phyloP scores from a whole-genome alignment of 2,797 vertebrate genomes.

The Myiothlypis coronata region DNA sequence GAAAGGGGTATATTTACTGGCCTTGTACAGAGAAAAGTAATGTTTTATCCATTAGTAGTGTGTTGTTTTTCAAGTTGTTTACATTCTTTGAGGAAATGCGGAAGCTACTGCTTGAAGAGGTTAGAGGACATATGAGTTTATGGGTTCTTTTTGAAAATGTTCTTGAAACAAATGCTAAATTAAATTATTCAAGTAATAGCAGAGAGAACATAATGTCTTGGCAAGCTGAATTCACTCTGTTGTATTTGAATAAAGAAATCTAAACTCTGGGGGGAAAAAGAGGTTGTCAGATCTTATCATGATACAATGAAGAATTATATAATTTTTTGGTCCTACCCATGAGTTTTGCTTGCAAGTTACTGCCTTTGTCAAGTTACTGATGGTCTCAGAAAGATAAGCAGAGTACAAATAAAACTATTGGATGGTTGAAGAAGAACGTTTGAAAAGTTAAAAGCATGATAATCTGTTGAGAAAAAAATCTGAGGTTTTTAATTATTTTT shows the following conservation, averaged over 20 bases:
- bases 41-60: constrained; percentile 58
- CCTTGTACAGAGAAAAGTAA: not conserved
- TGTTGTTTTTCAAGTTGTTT: constrained; percentile 41
- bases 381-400: constrained; percentile 28
- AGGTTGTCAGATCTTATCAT: constrained; percentile 71
- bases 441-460: not conserved
- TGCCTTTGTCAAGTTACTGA: constrained; percentile 55
- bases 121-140: constrained; percentile 40
- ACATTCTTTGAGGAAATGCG: constrained; percentile 40
- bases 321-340: constrained; percentile 61
- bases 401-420: constrained; percentile 29
- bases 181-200: constrained; percentile 69
- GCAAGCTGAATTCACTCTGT: constrained; percentile 61
- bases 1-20: not conserved
- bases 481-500: not conserved
- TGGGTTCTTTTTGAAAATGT: constrained; percentile 29
- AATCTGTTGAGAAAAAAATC: not conserved
- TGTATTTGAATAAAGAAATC: constrained; percentile 70
- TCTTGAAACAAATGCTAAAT: constrained; percentile 43
- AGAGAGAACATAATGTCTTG: constrained; percentile 77
- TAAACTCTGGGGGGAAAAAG: not conserved
- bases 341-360: constrained; percentile 65
- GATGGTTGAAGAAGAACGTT: not conserved
- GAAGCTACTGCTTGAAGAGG: constrained; percentile 34
- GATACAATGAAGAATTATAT: constrained; percentile 34